A percentile compares a stretch with the other conserved stretches of the same genome.
phyloP scores from a whole-genome alignment of 2,113 vertebrate species.

The Pangasianodon gigas region DNA sequence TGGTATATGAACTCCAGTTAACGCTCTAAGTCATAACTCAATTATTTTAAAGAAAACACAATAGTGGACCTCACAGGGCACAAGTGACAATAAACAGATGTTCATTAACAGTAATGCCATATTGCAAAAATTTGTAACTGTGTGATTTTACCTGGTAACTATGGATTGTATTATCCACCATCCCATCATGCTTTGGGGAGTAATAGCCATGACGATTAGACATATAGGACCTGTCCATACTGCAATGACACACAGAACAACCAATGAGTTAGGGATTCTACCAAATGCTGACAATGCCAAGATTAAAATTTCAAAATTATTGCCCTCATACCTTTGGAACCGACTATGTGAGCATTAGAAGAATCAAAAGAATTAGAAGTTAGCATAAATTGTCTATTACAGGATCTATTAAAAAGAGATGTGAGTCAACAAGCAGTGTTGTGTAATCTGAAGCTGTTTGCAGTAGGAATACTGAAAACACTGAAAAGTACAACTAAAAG shows the following conservation, averaged over 20 bases:
- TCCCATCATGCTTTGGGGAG: conserved; percentile 80
- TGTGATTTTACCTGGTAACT: conserved; percentile 81
- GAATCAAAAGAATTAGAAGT: conserved; percentile 47
- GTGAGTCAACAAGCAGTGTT: background rate
- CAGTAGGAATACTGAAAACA: background rate
- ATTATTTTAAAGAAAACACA: background rate
- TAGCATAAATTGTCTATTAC: conserved; percentile 31
- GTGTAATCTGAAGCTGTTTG: background rate
- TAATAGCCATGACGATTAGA: conserved; percentile 88
- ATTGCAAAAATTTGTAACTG: background rate
- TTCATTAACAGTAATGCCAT: background rate
- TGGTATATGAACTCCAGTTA: background rate
- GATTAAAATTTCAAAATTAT: background rate
- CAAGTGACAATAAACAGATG: background rate
- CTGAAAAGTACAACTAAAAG: background rate
- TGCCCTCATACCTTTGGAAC: conserved; percentile 67
- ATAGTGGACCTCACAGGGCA: too few relatives aligned
- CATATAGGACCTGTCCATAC: conserved; percentile 93
- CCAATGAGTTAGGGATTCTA: background rate
- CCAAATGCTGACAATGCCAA: background rate
- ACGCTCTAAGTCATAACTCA: background rate
- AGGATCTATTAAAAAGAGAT: conserved; percentile 11
- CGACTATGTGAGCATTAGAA: conserved; percentile 63
- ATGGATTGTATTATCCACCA: conserved; percentile 86
- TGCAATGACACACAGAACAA: conserved; percentile 69